Percentiles rank a stretch among this genome's conserved stretches.
Evolutionary conservation across 2,797 vertebrate species (phyloP).

Genomic region (Allobates femoralis): DNA sequence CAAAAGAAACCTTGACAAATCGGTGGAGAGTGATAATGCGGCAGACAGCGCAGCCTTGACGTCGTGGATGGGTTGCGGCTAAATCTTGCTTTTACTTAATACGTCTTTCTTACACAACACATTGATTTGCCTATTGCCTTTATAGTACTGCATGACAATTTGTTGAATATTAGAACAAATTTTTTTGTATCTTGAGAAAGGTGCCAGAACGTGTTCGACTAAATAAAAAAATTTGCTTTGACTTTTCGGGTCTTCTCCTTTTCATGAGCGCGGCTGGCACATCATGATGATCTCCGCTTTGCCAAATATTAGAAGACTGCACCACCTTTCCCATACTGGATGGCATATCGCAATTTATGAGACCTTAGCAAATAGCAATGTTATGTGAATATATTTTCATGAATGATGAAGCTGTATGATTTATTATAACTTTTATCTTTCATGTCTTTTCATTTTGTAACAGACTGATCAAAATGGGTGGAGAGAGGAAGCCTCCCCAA

Average conservation of each 20-base stretch:
- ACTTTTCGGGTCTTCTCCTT: too few relatives aligned
- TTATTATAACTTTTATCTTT: neutral
- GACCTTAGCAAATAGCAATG: neutral
- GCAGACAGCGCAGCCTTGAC: neutral
- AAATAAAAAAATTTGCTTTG: too few relatives aligned
- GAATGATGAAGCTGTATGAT: neutral
- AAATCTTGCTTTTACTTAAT: too few relatives aligned
- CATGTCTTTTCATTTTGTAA: neutral
- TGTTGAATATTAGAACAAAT: too few relatives aligned
- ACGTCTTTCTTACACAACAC: too few relatives aligned
- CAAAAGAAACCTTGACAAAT: neutral
- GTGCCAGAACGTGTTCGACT: too few relatives aligned
- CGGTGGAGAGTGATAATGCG: neutral
- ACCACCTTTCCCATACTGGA: neutral
- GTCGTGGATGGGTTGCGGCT: neutral
- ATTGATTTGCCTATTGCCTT: too few relatives aligned
- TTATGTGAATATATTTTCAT: neutral
- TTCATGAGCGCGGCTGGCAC: too few relatives aligned
- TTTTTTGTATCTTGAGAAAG: too few relatives aligned
- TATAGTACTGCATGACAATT: too few relatives aligned
- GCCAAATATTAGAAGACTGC: neutral
- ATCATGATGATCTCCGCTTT: too few relatives aligned
- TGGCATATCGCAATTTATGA: neutral
- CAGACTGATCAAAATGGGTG: slow-evolving; percentile 58
- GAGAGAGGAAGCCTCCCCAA: slow-evolving; percentile 61